Evolutionary conservation across 2,888 invertebrate species (phyloP).

Genomic region (Andrena camellia): DNA sequence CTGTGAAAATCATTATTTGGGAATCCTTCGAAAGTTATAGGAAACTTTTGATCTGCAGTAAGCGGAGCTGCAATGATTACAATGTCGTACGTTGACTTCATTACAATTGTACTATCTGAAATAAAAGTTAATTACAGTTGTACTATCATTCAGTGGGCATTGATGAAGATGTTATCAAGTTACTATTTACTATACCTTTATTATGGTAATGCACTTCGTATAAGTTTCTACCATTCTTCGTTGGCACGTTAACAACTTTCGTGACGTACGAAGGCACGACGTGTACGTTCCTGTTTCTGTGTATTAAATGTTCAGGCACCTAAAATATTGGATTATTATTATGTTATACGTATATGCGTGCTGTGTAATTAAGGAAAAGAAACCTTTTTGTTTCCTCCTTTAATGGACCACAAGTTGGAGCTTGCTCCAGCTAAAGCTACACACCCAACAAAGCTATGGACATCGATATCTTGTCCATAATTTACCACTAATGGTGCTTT

Average conservation of each 20-base stretch:
- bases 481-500: constrained; percentile 86
- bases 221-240: constrained; percentile 45
- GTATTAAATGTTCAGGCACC: constrained; percentile 80
- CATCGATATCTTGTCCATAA: constrained; percentile 87
- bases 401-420: constrained; percentile 87
- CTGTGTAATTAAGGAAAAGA: constrained; percentile 10
- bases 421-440: constrained; percentile 87
- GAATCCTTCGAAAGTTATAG: constrained; percentile 85
- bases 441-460: constrained; percentile 86
- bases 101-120: constrained; percentile 70
- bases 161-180: not conserved
- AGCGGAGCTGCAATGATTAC: constrained; percentile 88
- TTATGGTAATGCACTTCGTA: constrained; percentile 78
- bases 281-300: constrained; percentile 73
- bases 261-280: constrained; percentile 74
- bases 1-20: constrained; percentile 80
- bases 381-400: constrained; percentile 87
- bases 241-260: constrained; percentile 72
- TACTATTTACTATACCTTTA: constrained; percentile 62
- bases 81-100: constrained; percentile 85
- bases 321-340: constrained; percentile 62
- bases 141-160: constrained; percentile 53
- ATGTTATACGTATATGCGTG: not conserved
- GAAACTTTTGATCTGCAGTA: constrained; percentile 82
- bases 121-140: constrained; percentile 60